Conservation (phyloP, 1,140 invertebrate species). For the Drosophila bocki region DNA sequence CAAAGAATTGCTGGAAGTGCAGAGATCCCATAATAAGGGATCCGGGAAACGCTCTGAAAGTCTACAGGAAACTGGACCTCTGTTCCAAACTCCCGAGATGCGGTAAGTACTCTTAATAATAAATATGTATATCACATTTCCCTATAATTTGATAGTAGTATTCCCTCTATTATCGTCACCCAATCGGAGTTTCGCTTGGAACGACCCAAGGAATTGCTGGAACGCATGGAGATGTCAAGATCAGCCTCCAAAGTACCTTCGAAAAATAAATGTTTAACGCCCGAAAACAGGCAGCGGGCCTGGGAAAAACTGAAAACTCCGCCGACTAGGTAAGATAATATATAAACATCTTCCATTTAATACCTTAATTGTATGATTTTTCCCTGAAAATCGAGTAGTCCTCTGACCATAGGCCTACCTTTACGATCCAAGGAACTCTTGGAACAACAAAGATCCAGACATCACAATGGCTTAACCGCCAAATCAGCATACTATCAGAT, state of each 20-base stretch:
- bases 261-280: not conserved
- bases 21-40: not conserved
- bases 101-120: not conserved
- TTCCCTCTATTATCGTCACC: not conserved
- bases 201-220: not conserved
- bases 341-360: not conserved
- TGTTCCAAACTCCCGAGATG: not conserved
- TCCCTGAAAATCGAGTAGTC: no score
- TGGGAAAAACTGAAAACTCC: not conserved
- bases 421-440: not conserved
- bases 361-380: not conserved
- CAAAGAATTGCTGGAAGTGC: constrained; percentile 30
- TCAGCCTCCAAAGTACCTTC: not conserved
- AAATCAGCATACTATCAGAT: not conserved
- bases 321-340: not conserved
- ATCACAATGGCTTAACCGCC: not conserved
- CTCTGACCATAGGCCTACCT: not conserved
- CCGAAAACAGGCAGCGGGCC: not conserved
- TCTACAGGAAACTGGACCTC: not conserved
- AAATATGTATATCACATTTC: not conserved
- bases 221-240: not conserved
- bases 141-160: not conserved
- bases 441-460: not conserved
- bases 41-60: not conserved
- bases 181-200: not conserved